Percentiles rank a stretch among this genome's conserved stretches.
These are phyloP conservation scores for Pyrrhia umbra DNA, from an alignment of 2,888 invertebrate species.

Conservation along the genomic window DNA sequence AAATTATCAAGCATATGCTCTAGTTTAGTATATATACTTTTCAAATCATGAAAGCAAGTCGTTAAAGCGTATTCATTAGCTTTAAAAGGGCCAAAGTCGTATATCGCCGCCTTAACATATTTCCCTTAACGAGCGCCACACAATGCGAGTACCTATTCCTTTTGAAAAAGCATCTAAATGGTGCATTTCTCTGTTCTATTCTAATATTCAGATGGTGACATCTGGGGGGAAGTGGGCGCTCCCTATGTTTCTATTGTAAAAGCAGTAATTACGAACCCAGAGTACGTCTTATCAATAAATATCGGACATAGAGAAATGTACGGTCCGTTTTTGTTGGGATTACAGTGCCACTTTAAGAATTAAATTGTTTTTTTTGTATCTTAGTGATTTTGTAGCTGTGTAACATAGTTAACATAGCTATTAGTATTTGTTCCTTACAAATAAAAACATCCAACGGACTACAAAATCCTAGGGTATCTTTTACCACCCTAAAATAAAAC, in stretches of 20 bases:
- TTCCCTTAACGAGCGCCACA: constrained; percentile 44
- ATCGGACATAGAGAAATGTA: constrained; percentile 17
- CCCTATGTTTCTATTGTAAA: constrained; percentile 43
- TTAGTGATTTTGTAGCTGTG: no score
- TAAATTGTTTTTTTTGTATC: not conserved
- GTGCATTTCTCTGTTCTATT: constrained; percentile 24
- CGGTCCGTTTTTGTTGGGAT: constrained; percentile 10
- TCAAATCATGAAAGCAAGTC: no score
- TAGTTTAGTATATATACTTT: no score
- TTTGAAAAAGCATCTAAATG: constrained; percentile 23
- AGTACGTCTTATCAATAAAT: constrained; percentile 55
- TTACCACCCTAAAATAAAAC: no score
- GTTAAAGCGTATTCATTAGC: no score
- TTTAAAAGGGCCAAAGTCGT: no score
- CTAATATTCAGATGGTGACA: constrained; percentile 47
- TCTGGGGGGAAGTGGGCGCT: constrained; percentile 27
- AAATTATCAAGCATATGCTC: no score
- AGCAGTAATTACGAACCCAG: constrained; percentile 59
- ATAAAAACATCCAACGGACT: no score
- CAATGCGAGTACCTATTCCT: constrained; percentile 31
- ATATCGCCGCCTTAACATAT: no score
- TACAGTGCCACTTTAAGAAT: not conserved
- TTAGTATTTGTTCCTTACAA: no score
- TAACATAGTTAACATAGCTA: no score
- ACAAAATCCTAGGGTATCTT: no score